Evolutionary conservation across 35 echinoderm and acorn worm species (phyloP).

Genomic region (Acanthaster planci): DNA sequence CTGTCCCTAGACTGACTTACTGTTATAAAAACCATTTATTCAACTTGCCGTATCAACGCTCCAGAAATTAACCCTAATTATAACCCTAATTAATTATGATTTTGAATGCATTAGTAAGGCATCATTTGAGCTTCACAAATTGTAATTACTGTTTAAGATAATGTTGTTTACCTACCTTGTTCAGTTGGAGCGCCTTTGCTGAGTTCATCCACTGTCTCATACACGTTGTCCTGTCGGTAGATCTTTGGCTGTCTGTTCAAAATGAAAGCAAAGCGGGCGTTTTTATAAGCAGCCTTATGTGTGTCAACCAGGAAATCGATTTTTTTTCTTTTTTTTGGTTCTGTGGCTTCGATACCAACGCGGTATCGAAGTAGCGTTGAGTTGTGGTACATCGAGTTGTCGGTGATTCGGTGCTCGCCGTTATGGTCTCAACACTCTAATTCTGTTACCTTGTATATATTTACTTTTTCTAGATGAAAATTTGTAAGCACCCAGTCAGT

Average conservation of each 20-base stretch:
- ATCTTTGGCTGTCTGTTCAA: conserved; percentile 12
- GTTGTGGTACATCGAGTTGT: background rate
- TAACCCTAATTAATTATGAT: too few relatives aligned
- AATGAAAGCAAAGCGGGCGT: background rate
- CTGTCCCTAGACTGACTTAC: too few relatives aligned
- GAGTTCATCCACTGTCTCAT: conserved; percentile 36
- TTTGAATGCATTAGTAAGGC: too few relatives aligned
- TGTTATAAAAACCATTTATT: too few relatives aligned
- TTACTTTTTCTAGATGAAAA: too few relatives aligned
- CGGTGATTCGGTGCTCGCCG: background rate
- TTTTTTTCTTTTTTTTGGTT: background rate
- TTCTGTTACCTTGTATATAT: too few relatives aligned
- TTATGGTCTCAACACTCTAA: too few relatives aligned
- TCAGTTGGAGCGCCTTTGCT: background rate
- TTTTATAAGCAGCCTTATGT: background rate
- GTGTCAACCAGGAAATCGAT: conserved; percentile 8
- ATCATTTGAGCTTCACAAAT: too few relatives aligned
- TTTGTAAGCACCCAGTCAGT: too few relatives aligned
- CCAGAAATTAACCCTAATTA: too few relatives aligned
- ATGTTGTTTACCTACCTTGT: background rate
- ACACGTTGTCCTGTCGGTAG: conserved; percentile 31
- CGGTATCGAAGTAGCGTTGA: background rate
- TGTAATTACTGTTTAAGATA: too few relatives aligned
- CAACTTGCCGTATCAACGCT: too few relatives aligned
- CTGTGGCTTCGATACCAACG: background rate